Base-by-base conservation (phyloP, 2,888 invertebrate species). In the Meteorus colon region DNA sequence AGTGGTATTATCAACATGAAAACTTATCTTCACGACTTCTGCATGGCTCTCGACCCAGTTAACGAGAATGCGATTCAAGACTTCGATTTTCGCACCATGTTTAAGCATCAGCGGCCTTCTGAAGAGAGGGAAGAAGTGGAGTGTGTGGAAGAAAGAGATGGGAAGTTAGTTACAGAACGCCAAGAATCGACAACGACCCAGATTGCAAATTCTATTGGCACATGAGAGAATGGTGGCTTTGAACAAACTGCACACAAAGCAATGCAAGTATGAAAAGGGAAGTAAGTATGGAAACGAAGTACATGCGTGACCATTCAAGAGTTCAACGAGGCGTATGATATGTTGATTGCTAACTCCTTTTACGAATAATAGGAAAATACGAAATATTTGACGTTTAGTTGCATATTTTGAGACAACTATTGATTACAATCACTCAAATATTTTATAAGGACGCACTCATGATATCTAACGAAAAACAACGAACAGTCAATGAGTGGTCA, bases 101-200 rank as follows among this genome's bases (percentile, higher is more conserved):
- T 16, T 62, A 31, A 31, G 31, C 19, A 19, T 55, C 19, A 10
- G 10, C 19, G n/a, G n/a, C 4, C 55, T n/a, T 16, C 29, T n/a
- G 14, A 29, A 29, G 31, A 3, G 14, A 12, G n/a, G 29, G 31
- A 62, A 1, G 29, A 4, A 1, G 1, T 4, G n/a, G 16, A 5
- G 55, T 12, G 14, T n/a, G 24, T 2, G 3, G 16, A 4, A n/a
- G 62, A 16, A 27, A 31, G 31, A 27, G 62, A 62, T 55, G 55
- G 8, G 10, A 24, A 66, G 19, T 24, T 34, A 41, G 41, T 31
- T 34, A 41, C 29, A 45, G n/a, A 68, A 68, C 48, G 48, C 68
- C 68, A 48, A 75, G 77, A 80, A 80, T 81, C 74, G 79, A 79
- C 78, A 75, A 78, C 78, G 73, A 75, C 77, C 73, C 48, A 78